A percentile compares a stretch with the other conserved stretches of the same genome.
These are phyloP conservation scores for Intellagama lesueurii DNA, from an alignment of 2,797 vertebrate species.

Conservation along the genomic window DNA sequence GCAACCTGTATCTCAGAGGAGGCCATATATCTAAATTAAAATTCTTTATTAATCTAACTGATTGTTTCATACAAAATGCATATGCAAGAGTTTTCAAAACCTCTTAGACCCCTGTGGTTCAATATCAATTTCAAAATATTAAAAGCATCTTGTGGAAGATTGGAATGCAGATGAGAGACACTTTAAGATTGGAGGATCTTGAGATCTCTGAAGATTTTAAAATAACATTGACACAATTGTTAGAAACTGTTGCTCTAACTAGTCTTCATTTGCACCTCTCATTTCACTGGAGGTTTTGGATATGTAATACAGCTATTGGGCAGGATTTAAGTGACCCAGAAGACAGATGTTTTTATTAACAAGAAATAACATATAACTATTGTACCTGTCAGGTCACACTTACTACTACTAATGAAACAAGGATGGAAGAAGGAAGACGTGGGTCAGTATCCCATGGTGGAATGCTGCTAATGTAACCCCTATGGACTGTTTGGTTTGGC, in stretches of 20 bases:
- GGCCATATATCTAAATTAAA: conserved; percentile 75
- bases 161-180: conserved; percentile 80
- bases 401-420: neutral
- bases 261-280: conserved; percentile 68
- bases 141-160: conserved; percentile 82
- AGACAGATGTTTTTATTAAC: neutral
- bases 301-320: conserved; percentile 21
- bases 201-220: conserved; percentile 72
- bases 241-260: conserved; percentile 57
- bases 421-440: too few species aligned
- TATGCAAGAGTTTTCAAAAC: conserved; percentile 77
- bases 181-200: conserved; percentile 73
- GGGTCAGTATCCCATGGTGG: too few species aligned
- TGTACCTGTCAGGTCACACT: neutral
- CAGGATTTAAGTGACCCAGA: conserved; percentile 23
- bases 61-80: conserved; percentile 77
- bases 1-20: conserved; percentile 33
- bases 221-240: conserved; percentile 70
- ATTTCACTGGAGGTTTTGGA: conserved; percentile 44
- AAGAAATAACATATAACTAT: neutral
- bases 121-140: conserved; percentile 82
- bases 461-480: too few species aligned
- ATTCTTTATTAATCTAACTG: conserved; percentile 80
- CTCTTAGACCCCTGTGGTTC: conserved; percentile 78
- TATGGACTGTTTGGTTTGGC: too few species aligned